Conservation (phyloP, 2,797 vertebrate genomes). For the Neosalanx taihuensis region DNA sequence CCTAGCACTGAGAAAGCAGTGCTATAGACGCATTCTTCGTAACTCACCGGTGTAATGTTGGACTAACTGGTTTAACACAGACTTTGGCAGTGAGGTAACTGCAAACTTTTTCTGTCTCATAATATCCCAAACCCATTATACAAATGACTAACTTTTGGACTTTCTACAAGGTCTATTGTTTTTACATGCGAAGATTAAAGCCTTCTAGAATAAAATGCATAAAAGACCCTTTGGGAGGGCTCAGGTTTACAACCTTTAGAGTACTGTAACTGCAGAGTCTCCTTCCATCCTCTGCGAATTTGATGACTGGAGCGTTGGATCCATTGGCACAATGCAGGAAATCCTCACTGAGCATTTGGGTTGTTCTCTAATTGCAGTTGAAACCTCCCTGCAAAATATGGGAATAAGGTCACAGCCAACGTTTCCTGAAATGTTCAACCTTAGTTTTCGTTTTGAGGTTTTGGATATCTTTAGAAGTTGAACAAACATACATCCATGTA, state of each 20-base stretch:
- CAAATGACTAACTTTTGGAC: slow-evolving; percentile 1
- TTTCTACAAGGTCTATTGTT: not conserved
- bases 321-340: slow-evolving; percentile 7
- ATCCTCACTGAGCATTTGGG: not conserved
- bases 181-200: slow-evolving; percentile 41
- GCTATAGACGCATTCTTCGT: no score
- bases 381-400: slow-evolving; percentile 1
- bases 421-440: not conserved
- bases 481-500: not conserved
- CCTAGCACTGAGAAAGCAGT: no score
- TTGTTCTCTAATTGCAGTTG: slow-evolving; percentile 18
- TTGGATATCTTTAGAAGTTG: not conserved
- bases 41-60: no score
- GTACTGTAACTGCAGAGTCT: not conserved
- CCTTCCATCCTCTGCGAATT: not conserved
- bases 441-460: not conserved
- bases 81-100: slow-evolving; percentile 12
- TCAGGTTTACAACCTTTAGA: slow-evolving; percentile 13
- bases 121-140: slow-evolving; percentile 18
- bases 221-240: slow-evolving; percentile 16
- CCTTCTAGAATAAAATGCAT: slow-evolving; percentile 47
- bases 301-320: not conserved
- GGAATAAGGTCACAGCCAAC: not conserved
- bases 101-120: slow-evolving; percentile 24
- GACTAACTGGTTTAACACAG: slow-evolving; percentile 29